A percentile compares a stretch with the other conserved stretches of the same genome.
Conservation (phyloP, 2,797 vertebrate species). For the Tinamus major region DNA sequence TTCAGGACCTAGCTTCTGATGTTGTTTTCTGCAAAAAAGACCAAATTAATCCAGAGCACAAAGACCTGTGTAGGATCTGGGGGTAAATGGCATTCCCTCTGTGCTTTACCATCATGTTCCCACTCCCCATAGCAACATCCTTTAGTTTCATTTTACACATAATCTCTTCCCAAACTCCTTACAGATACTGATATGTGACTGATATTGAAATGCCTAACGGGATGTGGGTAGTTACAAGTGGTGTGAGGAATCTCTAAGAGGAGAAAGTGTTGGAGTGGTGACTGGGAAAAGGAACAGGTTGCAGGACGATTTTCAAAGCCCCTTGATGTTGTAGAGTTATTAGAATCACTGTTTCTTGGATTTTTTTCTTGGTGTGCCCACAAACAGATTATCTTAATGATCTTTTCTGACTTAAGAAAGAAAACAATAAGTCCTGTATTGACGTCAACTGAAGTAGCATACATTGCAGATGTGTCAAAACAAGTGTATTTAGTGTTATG, state of each 20-base stretch:
- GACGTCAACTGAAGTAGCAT: neutral
- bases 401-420: neutral
- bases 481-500: neutral
- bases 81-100: neutral
- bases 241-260: neutral
- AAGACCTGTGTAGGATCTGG: neutral
- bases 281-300: neutral
- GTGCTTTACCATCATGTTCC: neutral
- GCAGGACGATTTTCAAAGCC: neutral
- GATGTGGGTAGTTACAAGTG: neutral
- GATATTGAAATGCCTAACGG: neutral
- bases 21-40: neutral
- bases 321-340: neutral
- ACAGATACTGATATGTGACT: neutral
- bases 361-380: neutral
- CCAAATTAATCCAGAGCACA: neutral
- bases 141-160: neutral
- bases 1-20: neutral
- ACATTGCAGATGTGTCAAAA: neutral
- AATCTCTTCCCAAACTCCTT: neutral
- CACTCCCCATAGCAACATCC: neutral
- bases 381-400: neutral
- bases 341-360: neutral
- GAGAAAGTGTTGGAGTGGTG: neutral
- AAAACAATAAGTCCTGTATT: neutral